Evolutionary conservation across 2,113 vertebrate species (phyloP), one percentile per base, ranked within the genome.

Genomic region (Eira barbara): DNA sequence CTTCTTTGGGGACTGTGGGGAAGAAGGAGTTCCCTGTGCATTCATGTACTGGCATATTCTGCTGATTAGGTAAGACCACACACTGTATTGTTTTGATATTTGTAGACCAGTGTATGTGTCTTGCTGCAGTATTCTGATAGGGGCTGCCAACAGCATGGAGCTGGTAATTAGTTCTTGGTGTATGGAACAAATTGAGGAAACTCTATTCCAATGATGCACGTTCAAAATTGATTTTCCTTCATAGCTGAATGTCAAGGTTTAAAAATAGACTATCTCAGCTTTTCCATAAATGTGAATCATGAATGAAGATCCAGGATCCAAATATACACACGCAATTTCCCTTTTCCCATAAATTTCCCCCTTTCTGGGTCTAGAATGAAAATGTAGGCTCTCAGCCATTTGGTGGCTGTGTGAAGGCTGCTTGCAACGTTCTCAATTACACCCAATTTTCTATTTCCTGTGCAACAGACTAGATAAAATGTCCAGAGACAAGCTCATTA

Each of bases 211-310:
- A 2, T 79, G 87, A 89, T 90, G 91, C 39, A 14, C 36, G 42
- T 88, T 89, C 82, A 84, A 81, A 97, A 92, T 42, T 86, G 93
- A 86, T 92, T 97, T 97, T 89, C 89, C 86, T 95, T 96, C 71
- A 92, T 34, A 82, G 96, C 34, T 83, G 47, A 65, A 63, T 39
- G 25, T 57, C 45, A 36, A 92, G 42, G 55, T 88, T 96, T 97
- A 95, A 96, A 94, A 96, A 96, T 87, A 97, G 93, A 87, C 18
- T 47, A 52, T 65, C 91, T 92, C 91, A 95, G 93, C 61, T 96
- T 92, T 97, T 97, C 93, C 95, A 47, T 87, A 86, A 73, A 94
- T 31, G 55, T 11, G 42, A 47, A 59, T 27, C 18, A 82, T 69
- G 57, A 69, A 85, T 63, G 78, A 97, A 81, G 80, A 85, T 47